Conservation (phyloP, 2,888 invertebrate species). For the Cecidostiba fungosa region DNA sequence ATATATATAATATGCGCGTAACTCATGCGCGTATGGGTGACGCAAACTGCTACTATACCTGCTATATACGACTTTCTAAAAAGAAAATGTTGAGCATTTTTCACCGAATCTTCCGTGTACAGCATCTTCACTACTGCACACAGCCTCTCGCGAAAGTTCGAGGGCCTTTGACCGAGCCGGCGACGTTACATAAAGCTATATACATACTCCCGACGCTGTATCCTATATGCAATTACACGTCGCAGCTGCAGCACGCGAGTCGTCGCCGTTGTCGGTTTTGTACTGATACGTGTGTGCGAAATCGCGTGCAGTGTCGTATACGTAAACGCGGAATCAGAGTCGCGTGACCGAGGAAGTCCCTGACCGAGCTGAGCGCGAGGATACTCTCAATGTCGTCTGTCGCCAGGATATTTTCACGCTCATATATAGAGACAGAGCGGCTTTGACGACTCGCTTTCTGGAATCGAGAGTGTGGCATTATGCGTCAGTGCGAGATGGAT, state of each 20-base stretch:
- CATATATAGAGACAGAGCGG: background rate
- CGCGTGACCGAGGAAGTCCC: slow-evolving; percentile 69
- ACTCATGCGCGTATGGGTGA: slow-evolving; percentile 25
- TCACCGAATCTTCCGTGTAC: background rate
- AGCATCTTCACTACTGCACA: background rate
- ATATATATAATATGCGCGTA: background rate
- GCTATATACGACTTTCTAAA: slow-evolving; percentile 49
- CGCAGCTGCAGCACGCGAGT: background rate
- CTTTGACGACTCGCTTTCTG: background rate
- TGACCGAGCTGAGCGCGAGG: slow-evolving; percentile 62
- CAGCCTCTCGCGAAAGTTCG: background rate
- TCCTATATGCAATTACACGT: background rate
- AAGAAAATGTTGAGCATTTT: slow-evolving; percentile 31
- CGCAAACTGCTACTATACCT: slow-evolving; percentile 10
- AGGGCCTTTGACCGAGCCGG: background rate
- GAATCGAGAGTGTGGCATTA: slow-evolving; percentile 2
- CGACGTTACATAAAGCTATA: background rate
- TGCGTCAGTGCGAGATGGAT: background rate
- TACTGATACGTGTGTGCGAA: background rate
- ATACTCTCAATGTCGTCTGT: slow-evolving; percentile 25
- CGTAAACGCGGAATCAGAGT: slow-evolving; percentile 63
- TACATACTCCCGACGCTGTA: background rate
- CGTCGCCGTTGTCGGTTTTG: background rate
- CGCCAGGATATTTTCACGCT: background rate
- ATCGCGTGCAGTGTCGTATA: background rate